Conservation (phyloP, 2,113 vertebrate genomes). For the Ciconia boyciana region DNA sequence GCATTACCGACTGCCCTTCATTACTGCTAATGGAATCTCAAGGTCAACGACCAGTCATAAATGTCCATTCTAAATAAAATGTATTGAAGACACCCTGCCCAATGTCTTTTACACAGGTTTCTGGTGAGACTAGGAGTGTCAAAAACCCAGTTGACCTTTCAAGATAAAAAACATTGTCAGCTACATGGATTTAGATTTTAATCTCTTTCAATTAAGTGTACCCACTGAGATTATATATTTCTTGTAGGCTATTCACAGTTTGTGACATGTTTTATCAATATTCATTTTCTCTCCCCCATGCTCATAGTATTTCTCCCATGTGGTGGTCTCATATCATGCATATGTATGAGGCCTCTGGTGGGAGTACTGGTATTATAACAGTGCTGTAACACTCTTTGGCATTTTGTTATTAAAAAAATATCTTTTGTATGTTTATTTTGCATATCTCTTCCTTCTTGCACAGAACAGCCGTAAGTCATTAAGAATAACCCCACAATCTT, state of each 20-base stretch:
- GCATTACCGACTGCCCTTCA: constrained; percentile 60
- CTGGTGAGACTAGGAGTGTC: constrained; percentile 53
- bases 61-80: constrained; percentile 73
- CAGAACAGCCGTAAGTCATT: constrained; percentile 36
- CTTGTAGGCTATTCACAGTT: constrained; percentile 12
- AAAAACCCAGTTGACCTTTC: constrained; percentile 70
- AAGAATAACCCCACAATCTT: neutral
- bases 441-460: neutral
- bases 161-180: constrained; percentile 58
- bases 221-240: constrained; percentile 23
- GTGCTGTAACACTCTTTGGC: neutral
- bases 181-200: constrained; percentile 58
- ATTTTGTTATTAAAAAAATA: constrained; percentile 10
- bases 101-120: constrained; percentile 56
- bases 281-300: neutral
- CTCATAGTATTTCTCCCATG: neutral
- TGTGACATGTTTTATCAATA: neutral
- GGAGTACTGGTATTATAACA: neutral
- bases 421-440: neutral
- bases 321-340: neutral
- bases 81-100: constrained; percentile 62
- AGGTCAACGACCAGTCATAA: constrained; percentile 73
- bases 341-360: neutral
- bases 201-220: constrained; percentile 54
- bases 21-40: constrained; percentile 76